These are phyloP conservation scores for Dicyrtoma fusca DNA, from an alignment of 2,888 invertebrate genomes.

Conservation along the genomic window DNA sequence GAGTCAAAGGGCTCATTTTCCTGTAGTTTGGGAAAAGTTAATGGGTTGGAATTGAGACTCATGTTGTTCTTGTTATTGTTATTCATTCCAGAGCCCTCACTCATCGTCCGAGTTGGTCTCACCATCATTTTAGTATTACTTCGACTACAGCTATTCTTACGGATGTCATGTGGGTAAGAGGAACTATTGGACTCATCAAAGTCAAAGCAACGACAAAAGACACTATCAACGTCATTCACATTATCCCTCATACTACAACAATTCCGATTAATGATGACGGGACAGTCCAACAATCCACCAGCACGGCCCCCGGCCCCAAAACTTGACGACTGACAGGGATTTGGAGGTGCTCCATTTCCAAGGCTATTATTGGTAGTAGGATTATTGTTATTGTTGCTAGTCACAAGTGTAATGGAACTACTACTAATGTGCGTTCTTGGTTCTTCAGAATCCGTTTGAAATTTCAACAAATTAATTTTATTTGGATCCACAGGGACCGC, in stretches of 20 bases:
- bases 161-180: too few relatives aligned
- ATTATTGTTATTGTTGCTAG: constrained; percentile 24
- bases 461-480: neutral
- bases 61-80: neutral
- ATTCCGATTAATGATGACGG: constrained; percentile 5
- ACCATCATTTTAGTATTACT: neutral
- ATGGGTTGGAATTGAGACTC: neutral
- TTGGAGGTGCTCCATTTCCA: too few relatives aligned
- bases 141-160: too few relatives aligned
- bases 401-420: constrained; percentile 29
- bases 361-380: neutral
- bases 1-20: constrained; percentile 24
- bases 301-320: too few relatives aligned
- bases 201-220: constrained; percentile 20
- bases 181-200: too few relatives aligned
- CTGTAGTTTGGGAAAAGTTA: neutral
- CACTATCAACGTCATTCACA: constrained; percentile 4
- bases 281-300: neutral
- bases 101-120: constrained; percentile 24
- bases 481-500: constrained; percentile 16
- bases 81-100: constrained; percentile 21
- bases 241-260: constrained; percentile 14
- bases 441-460: neutral
- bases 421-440: constrained; percentile 17
- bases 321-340: too few relatives aligned